A percentile compares a stretch with the other conserved stretches of the same genome.
These are phyloP conservation scores for Megastigmus dorsalis DNA, from an alignment of 2,888 invertebrate species.

Conservation along the genomic window DNA sequence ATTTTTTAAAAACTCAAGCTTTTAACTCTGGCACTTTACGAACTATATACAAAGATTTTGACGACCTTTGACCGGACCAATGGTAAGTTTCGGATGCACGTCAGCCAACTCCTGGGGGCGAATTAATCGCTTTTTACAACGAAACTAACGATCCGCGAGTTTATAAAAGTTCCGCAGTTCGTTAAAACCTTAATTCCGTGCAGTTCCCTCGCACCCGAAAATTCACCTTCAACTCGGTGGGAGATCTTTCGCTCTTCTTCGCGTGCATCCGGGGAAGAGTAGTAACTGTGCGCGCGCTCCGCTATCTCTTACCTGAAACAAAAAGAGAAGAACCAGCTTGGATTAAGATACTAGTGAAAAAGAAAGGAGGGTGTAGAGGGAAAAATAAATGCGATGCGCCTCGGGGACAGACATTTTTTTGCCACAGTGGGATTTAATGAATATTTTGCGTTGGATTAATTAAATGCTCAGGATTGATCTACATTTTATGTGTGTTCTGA, in stretches of 20 bases:
- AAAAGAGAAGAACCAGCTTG: conserved; percentile 34
- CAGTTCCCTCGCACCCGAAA: conserved; percentile 27
- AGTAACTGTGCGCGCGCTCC: no score
- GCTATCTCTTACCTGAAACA: conserved; percentile 45
- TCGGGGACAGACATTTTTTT: no score
- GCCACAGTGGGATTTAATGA: no score
- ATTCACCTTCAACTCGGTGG: conserved; percentile 8
- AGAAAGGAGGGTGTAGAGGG: no score
- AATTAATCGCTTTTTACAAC: conserved; percentile 38
- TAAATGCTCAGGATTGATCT: no score
- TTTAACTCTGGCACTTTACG: conserved; percentile 30
- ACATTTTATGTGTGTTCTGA: no score
- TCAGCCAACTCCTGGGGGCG: not conserved
- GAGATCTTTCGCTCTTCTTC: not conserved
- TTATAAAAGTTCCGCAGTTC: conserved; percentile 45
- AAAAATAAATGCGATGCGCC: no score
- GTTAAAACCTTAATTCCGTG: conserved; percentile 47
- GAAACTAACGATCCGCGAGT: conserved; percentile 38
- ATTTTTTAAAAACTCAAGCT: no score
- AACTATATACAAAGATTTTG: conserved; percentile 39
- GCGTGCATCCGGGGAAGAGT: no score
- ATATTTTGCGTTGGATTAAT: no score
- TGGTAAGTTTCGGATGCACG: conserved; percentile 26
- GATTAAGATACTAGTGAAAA: conserved; percentile 28
- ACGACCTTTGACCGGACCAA: conserved; percentile 22